Conservation (phyloP, 1,140 invertebrate genomes). For the Homarus americanus region DNA sequence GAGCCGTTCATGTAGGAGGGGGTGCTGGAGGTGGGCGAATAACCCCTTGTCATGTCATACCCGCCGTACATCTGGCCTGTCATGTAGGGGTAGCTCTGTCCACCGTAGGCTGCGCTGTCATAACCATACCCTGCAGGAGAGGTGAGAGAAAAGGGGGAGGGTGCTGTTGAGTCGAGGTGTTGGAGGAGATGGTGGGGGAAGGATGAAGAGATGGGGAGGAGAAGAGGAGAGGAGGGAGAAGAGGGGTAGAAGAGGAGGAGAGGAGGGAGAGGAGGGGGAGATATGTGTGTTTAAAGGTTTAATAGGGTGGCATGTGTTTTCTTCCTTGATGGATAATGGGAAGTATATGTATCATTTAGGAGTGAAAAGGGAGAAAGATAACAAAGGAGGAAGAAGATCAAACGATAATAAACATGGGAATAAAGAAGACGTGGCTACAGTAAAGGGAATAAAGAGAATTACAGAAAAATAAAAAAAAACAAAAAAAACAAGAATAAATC, state of each 20-base stretch:
- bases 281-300: conserved; percentile 75
- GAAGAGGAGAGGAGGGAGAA: neutral
- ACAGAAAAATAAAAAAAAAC: too few species aligned
- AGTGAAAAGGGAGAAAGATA: conserved; percentile 80
- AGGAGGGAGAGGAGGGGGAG: neutral
- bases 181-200: neutral
- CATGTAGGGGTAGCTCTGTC: conserved; percentile 88
- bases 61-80: conserved; percentile 85
- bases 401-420: too few species aligned
- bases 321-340: neutral
- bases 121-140: conserved; percentile 81
- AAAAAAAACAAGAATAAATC: too few species aligned
- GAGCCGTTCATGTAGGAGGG: conserved; percentile 88
- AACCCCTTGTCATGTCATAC: conserved; percentile 81
- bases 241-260: neutral
- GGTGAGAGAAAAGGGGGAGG: neutral
- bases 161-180: too few species aligned
- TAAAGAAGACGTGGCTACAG: too few species aligned
- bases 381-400: conserved; percentile 80
- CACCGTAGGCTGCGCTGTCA: conserved; percentile 79
- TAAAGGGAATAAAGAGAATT: too few species aligned
- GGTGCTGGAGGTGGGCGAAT: conserved; percentile 78
- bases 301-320: neutral
- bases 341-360: neutral
- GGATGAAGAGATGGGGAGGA: neutral